phyloP scores from a whole-genome alignment of 2,888 invertebrate genomes.

The Seira ritae region DNA sequence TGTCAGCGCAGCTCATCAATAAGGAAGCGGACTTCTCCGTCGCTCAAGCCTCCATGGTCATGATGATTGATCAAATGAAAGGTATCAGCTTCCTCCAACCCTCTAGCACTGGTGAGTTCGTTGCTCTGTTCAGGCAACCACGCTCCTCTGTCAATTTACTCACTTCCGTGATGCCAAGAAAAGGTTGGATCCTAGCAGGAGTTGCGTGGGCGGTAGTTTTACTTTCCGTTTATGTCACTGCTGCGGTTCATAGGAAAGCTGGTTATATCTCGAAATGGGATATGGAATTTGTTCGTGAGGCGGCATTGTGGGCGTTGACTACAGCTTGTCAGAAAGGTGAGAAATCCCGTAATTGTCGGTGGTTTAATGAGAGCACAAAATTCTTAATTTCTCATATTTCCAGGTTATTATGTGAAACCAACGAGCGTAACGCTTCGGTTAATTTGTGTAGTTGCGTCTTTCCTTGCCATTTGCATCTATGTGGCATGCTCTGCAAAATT shows the following conservation, averaged over 20 bases:
- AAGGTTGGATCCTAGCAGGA: constrained; percentile 32
- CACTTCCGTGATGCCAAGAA: constrained; percentile 23
- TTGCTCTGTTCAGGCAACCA: constrained; percentile 60
- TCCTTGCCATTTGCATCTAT: constrained; percentile 31
- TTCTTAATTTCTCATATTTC: not conserved
- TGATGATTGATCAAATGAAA: constrained; percentile 40
- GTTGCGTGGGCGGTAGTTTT: constrained; percentile 30
- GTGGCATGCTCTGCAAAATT: constrained; percentile 51
- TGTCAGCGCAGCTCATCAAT: constrained; percentile 41
- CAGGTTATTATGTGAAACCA: constrained; percentile 52
- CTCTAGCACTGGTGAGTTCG: constrained; percentile 29
- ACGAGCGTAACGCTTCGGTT: constrained; percentile 27
- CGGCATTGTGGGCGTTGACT: not conserved
- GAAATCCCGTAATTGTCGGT: no score
- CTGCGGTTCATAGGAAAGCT: not conserved
- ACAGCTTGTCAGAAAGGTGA: not conserved
- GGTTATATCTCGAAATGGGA: constrained; percentile 1
- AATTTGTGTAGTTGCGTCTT: constrained; percentile 28
- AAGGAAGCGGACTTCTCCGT: constrained; percentile 45
- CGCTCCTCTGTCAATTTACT: constrained; percentile 11
- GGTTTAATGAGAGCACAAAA: no score
- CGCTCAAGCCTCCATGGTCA: constrained; percentile 45
- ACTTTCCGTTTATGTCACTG: not conserved
- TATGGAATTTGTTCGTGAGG: not conserved
- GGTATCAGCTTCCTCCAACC: constrained; percentile 53